phyloP scores from a whole-genome alignment of 1,140 invertebrate species.

The Melitaea cinxia region DNA sequence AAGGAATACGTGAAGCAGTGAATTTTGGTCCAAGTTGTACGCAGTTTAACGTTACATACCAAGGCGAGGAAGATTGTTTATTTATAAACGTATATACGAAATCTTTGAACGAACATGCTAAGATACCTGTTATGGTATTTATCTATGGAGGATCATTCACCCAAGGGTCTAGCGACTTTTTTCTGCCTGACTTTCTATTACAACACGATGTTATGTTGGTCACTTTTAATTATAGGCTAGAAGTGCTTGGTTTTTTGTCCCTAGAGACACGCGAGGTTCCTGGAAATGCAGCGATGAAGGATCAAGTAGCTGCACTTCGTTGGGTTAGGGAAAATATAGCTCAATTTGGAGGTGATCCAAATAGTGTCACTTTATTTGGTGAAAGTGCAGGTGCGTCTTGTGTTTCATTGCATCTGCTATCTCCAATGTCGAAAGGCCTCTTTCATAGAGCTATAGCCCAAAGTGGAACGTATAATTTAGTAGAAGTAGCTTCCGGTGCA shows the following conservation, averaged over 20 bases:
- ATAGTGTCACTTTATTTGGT: constrained; percentile 86
- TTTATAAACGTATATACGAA: constrained; percentile 79
- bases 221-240: constrained; percentile 86
- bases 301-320: constrained; percentile 80
- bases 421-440: constrained; percentile 84
- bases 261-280: constrained; percentile 81
- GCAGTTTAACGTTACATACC: constrained; percentile 40
- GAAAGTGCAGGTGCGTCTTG: constrained; percentile 87
- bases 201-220: constrained; percentile 85
- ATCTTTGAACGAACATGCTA: constrained; percentile 30
- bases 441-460: constrained; percentile 78
- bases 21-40: constrained; percentile 49
- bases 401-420: constrained; percentile 86
- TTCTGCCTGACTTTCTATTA: constrained; percentile 83
- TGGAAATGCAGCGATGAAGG: constrained; percentile 85
- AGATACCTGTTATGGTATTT: constrained; percentile 81
- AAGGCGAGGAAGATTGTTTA: constrained; percentile 82
- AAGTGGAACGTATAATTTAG: constrained; percentile 83
- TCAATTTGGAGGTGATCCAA: constrained; percentile 87
- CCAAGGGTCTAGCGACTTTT: constrained; percentile 76
- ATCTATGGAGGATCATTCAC: constrained; percentile 84
- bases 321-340: constrained; percentile 71
- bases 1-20: constrained; percentile 45
- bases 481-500: constrained; percentile 51
- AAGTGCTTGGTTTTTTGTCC: constrained; percentile 84